These are phyloP conservation scores for Melanotaenia boesemani DNA, from an alignment of 2,797 vertebrate species.

Conservation along the genomic window DNA sequence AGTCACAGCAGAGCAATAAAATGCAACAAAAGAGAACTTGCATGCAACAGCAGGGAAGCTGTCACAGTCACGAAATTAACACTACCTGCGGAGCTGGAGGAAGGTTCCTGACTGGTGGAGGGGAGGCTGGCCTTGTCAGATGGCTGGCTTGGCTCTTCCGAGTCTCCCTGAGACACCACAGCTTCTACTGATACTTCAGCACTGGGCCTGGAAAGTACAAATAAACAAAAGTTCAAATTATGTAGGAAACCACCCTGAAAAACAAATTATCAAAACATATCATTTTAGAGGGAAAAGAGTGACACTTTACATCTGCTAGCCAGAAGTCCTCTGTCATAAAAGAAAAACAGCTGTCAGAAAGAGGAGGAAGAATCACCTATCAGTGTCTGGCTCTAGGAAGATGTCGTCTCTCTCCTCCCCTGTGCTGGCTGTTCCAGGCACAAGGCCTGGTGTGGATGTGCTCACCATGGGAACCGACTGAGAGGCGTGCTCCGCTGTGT, in stretches of 20 bases:
- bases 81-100: conserved; percentile 93
- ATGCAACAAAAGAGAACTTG: not conserved
- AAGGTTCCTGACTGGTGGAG: conserved; percentile 95
- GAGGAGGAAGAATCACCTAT: conserved; percentile 83
- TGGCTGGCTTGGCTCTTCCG: conserved; percentile 88
- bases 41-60: not conserved
- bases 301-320: not conserved
- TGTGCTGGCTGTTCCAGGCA: conserved; percentile 79
- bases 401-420: conserved; percentile 91
- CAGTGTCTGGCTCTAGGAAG: conserved; percentile 91
- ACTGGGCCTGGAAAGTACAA: conserved; percentile 51
- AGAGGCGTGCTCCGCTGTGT: conserved; percentile 89
- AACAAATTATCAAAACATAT: not conserved
- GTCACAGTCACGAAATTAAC: not conserved
- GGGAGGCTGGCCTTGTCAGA: conserved; percentile 90
- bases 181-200: conserved; percentile 86
- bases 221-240: not conserved
- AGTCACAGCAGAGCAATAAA: not conserved
- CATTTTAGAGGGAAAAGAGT: not conserved
- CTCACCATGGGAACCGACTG: conserved; percentile 98
- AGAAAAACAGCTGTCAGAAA: not conserved
- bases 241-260: not conserved
- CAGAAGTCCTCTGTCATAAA: not conserved
- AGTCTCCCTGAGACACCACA: conserved; percentile 88
- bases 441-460: conserved; percentile 89